These are phyloP conservation scores for Aphodius sticticus DNA, from an alignment of 2,888 invertebrate species.

Conservation along the genomic window DNA sequence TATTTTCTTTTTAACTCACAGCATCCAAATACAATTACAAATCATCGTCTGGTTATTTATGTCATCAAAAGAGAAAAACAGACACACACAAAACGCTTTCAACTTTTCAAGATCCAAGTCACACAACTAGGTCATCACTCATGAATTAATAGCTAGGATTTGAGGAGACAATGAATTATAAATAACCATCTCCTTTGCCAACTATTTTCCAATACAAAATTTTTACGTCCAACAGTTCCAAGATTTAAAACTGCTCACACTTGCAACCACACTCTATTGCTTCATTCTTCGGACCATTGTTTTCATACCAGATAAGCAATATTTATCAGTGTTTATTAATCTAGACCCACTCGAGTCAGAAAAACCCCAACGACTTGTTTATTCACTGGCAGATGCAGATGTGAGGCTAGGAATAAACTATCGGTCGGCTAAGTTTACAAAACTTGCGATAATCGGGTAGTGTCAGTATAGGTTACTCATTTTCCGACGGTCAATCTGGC, in stretches of 20 bases:
- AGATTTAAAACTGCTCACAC: neutral
- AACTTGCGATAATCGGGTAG: neutral
- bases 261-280: neutral
- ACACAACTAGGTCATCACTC: neutral
- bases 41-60: neutral
- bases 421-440: neutral
- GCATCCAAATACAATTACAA: too few relatives aligned
- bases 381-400: neutral
- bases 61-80: neutral
- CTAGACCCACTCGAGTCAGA: neutral
- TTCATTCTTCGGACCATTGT: neutral
- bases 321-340: constrained; percentile 4
- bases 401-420: neutral
- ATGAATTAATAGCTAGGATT: neutral
- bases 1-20: neutral
- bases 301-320: neutral
- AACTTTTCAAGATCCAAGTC: neutral
- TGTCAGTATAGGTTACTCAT: neutral
- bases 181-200: neutral
- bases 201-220: neutral
- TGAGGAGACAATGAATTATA: neutral
- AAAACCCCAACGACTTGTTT: neutral
- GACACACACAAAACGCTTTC: neutral
- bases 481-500: neutral
- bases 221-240: neutral